Conservation (phyloP, 2,797 vertebrate species). For the Microcaecilia unicolor region DNA sequence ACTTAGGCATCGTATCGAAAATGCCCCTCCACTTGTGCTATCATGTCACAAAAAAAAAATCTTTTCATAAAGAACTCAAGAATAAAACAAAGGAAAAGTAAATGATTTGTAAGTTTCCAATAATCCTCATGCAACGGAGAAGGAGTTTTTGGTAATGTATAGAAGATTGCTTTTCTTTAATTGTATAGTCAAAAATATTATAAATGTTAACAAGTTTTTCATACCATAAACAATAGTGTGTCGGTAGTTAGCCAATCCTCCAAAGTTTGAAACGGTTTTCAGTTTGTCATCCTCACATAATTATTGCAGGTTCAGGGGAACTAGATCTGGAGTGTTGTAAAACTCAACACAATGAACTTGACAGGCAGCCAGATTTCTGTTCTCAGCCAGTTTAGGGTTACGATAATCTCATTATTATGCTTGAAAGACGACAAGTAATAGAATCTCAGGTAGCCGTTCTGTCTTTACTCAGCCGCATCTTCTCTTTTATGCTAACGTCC, state of each 20-base stretch:
- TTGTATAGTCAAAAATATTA: no score
- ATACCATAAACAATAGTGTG: constrained; percentile 19
- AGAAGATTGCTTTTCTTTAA: no score
- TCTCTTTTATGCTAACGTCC: constrained; percentile 59
- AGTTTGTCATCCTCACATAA: constrained; percentile 57
- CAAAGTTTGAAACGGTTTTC: constrained; percentile 47
- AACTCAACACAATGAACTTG: constrained; percentile 85
- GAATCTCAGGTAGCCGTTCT: constrained; percentile 70
- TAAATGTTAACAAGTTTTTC: no score
- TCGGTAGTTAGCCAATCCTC: constrained; percentile 46
- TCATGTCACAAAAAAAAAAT: no score
- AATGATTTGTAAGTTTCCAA: no score
- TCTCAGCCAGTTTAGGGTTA: constrained; percentile 76
- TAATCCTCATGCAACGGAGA: no score
- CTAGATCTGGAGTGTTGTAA: constrained; percentile 72
- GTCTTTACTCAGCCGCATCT: constrained; percentile 49
- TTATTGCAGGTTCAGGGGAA: constrained; percentile 69
- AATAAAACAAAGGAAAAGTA: no score
- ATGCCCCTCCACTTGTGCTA: no score
- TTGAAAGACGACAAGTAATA: constrained; percentile 81
- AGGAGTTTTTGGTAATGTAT: no score
- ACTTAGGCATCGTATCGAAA: no score
- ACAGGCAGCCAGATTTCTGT: constrained; percentile 85
- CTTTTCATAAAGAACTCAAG: no score
- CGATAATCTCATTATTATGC: constrained; percentile 74